Evolutionary conservation across 2,888 invertebrate species (phyloP).

Genomic region (Xylophagus ater): DNA sequence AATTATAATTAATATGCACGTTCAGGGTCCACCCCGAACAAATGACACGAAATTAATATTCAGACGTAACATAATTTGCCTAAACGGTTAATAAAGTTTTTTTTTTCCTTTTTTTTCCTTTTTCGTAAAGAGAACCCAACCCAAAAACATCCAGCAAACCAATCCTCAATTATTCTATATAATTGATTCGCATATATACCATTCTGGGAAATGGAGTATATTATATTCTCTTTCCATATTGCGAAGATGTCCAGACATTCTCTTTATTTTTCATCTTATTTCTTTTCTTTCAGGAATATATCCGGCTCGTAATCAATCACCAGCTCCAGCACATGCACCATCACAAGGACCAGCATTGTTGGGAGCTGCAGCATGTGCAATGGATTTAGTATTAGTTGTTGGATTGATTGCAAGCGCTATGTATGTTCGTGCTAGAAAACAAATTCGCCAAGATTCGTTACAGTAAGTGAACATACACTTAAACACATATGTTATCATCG

Average conservation of each 20-base stretch:
- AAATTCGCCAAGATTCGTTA: slow-evolving; percentile 36
- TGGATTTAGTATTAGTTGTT: slow-evolving; percentile 41
- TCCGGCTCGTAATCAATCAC: slow-evolving; percentile 35
- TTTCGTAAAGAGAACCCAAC: background rate
- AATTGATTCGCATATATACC: too few species aligned
- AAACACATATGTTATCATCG: background rate
- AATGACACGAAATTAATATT: slow-evolving; percentile 64
- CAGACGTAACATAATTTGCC: slow-evolving; percentile 77
- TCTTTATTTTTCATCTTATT: too few species aligned
- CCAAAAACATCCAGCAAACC: too few species aligned
- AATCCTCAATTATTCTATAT: too few species aligned
- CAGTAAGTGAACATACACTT: slow-evolving; percentile 29
- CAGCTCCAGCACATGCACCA: slow-evolving; percentile 55
- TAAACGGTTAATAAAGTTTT: slow-evolving; percentile 58
- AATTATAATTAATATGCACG: slow-evolving; percentile 69
- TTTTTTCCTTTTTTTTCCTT: too few species aligned
- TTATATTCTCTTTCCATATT: too few species aligned
- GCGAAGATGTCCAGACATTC: too few species aligned
- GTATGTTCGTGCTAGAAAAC: slow-evolving; percentile 38
- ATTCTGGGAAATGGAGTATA: too few species aligned
- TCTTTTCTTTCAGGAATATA: slow-evolving; percentile 31
- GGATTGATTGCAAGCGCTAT: slow-evolving; percentile 38
- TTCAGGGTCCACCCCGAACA: slow-evolving; percentile 60
- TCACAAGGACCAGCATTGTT: slow-evolving; percentile 59
- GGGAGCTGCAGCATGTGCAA: slow-evolving; percentile 72